Evolutionary conservation across 2,888 invertebrate species (phyloP), one percentile per base, ranked within the genome.

Genomic region (Oscheius myriophilus): DNA sequence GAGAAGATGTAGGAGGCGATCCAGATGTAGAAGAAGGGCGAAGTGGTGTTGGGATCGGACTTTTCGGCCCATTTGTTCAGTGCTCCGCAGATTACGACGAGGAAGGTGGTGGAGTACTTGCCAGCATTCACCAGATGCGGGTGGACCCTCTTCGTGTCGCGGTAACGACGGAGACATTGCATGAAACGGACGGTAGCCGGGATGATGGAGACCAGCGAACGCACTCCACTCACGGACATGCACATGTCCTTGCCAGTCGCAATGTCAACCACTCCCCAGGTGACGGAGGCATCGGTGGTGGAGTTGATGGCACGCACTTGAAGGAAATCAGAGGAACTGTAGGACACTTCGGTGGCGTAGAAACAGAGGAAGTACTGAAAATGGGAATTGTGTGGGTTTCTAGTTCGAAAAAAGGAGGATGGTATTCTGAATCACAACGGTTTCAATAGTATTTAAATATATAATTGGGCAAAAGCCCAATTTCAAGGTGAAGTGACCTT

Each of bases 101-200:
- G 91, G 89, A 97, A 97, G 0, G 96, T 94, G 0, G 96, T 95
- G 0, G 95, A 93, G 88, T 99, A 99, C 89, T 98, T 98, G 67
- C 94, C 95, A 1, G 98, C 98, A 89, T 99, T 99, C 1, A 93
- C 94, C 65, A 98, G 90, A 90, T 98, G 98, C 4, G 87, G 87
- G 89, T 95, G 95, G 0, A 92, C 92, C 86, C 95, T 94, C 78
- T 91, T 91, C 0, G 95, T 93, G 88, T 98, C 98, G 0, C 94
- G 90, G 88, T 96, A 99, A 73, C 98, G 92, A 0, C 97, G 90
- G 65, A 98, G 88, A 84, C 97, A 99, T 87, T 98, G 97, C 18
- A 95, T 94, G 89, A 98, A 97, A 41, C 98, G 92, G 77, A 95
- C 94, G 95, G 96, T 96, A 0, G 97, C 96, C 0, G 98, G 98